Base-by-base conservation (phyloP, 1,140 invertebrate species). In the Macrosteles quadrilineatus region DNA sequence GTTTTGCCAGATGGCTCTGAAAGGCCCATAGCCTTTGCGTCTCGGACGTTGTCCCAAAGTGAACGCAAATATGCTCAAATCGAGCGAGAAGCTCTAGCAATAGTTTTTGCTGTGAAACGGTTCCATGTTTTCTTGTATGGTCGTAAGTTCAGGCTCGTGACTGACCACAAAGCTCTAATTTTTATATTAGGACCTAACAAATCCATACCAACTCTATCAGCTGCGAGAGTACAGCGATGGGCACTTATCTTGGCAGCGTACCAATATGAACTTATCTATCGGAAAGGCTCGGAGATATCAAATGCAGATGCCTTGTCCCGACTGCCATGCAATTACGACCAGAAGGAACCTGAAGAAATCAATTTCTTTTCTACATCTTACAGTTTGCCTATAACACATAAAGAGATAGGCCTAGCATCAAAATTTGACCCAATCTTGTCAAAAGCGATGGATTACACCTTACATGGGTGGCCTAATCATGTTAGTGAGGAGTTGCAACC, bases 41-140 rank as follows among this genome's bases (percentile, higher is more conserved):
- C 59, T 31, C 12, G 82, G 67, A 78, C 78, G 1, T 67, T 87
- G 21, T 76, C 73, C 64, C 80, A 81, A 62, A 82, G 81, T 68
- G 50, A 75, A 65, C 19, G 17, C 12, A 43, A 29, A 17, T 65
- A 32, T 65, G 21, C 27, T 36, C 63, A 65, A n/a, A 36, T 65
- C 14, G 63, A 65, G 25, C 17, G 21, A n/a, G 63, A 65, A 36
- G 63, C 59, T 3, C 19, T 63, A 31, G 27, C 59, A 11, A 17
- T 36, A 3, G 23, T 31, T 19, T 36, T 63, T 36, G 21, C 6
- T 50, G 6, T 50, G 3, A 50, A 50, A 50, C 4, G n/a, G n/a
- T 50, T 50, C n/a, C 47, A 50, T 19, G n/a, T 3, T 3, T 50
- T 11, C n/a, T 23, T 50, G 21, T 50, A 50, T 50, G 47, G 47